Conservation (phyloP, 2,888 invertebrate species). For the Machimus rusticus region DNA sequence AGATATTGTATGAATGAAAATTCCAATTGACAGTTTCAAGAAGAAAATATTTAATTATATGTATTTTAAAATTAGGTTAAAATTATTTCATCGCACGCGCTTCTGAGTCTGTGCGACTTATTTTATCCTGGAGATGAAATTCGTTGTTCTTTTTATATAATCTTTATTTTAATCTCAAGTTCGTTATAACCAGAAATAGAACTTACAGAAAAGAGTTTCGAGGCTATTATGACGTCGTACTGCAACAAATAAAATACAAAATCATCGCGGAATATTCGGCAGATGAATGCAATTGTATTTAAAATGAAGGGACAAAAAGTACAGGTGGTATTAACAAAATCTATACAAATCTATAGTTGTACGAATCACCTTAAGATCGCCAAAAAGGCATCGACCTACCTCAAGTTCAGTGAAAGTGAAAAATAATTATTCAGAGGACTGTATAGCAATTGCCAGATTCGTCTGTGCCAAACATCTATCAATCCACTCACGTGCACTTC, state of each 20-base stretch:
- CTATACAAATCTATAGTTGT: neutral
- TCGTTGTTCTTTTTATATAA: neutral
- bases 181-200: neutral
- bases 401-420: constrained; percentile 34
- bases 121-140: neutral
- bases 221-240: neutral
- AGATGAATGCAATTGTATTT: neutral
- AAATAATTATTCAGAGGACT: neutral
- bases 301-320: neutral
- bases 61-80: neutral
- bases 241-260: neutral
- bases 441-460: neutral
- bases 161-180: neutral
- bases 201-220: neutral
- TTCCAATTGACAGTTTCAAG: neutral
- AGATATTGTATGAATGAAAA: neutral
- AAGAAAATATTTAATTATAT: too few relatives aligned
- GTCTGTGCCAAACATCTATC: neutral
- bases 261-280: neutral
- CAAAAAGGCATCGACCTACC: constrained; percentile 24
- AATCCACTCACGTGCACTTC: neutral
- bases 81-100: neutral
- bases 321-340: neutral
- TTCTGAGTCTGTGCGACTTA: neutral
- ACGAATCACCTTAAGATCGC: neutral